A percentile compares a stretch with the other conserved stretches of the same genome.
Conservation (phyloP, 2,797 vertebrate genomes). For the Anguilla megastoma region DNA sequence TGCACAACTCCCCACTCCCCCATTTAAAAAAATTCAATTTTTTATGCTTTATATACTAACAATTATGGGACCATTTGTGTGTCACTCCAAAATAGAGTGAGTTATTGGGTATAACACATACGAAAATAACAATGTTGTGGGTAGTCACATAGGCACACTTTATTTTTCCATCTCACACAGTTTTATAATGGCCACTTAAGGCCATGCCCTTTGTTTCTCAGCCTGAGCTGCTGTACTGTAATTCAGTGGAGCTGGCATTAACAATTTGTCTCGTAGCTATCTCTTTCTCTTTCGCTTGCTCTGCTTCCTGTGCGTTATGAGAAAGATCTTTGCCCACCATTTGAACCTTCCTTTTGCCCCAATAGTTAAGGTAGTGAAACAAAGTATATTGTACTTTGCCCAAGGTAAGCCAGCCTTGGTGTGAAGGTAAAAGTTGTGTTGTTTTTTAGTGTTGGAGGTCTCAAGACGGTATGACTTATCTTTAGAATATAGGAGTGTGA, state of each 20-base stretch:
- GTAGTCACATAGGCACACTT: slow-evolving; percentile 16
- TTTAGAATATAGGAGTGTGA: background rate
- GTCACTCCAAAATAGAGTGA: background rate
- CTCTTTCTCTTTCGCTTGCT: background rate
- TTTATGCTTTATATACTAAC: background rate
- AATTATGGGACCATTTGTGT: background rate
- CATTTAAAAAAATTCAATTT: no score
- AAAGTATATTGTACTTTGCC: slow-evolving; percentile 4
- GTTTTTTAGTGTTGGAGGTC: background rate
- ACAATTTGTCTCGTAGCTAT: slow-evolving; percentile 49
- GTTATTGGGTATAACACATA: background rate
- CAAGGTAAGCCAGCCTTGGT: slow-evolving; percentile 16
- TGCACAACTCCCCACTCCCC: background rate
- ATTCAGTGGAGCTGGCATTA: slow-evolving; percentile 62
- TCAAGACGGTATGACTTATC: background rate
- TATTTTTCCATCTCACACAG: slow-evolving; percentile 37
- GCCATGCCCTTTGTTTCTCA: slow-evolving; percentile 56
- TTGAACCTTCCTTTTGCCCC: slow-evolving; percentile 11
- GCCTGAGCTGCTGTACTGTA: slow-evolving; percentile 55
- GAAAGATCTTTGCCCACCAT: background rate
- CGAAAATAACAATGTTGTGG: background rate
- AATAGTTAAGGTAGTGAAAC: slow-evolving; percentile 17
- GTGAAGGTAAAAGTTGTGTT: slow-evolving; percentile 45
- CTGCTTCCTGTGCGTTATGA: background rate
- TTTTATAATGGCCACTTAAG: slow-evolving; percentile 56